A percentile compares a stretch with the other conserved stretches of the same genome.
Conservation (phyloP, 2,113 vertebrate genomes). For the Zonotrichia leucophrys region DNA sequence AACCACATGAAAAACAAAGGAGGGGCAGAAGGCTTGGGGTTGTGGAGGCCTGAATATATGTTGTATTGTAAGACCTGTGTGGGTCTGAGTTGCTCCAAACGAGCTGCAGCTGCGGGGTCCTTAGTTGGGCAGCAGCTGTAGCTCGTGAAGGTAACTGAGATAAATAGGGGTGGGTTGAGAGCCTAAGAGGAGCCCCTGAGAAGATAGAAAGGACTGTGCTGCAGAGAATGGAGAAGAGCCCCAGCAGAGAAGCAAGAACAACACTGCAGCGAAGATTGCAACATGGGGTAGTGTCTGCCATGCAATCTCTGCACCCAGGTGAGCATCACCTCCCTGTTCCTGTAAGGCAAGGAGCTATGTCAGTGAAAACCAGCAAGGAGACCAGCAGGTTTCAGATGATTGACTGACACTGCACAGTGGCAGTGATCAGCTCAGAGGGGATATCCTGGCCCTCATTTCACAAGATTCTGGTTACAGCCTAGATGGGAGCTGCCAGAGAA, state of each 20-base stretch:
- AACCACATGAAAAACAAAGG: neutral
- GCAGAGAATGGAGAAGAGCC: too few species aligned
- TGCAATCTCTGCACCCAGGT: neutral
- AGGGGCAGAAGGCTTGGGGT: neutral
- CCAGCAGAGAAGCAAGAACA: too few species aligned
- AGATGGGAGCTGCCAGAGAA: neutral
- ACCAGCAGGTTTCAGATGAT: neutral
- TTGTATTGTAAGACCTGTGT: too few species aligned
- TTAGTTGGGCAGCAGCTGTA: too few species aligned
- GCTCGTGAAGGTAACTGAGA: too few species aligned
- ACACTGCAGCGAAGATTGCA: too few species aligned
- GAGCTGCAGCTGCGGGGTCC: too few species aligned
- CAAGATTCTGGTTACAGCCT: neutral
- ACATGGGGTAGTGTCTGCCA: neutral
- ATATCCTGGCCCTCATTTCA: neutral
- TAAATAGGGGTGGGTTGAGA: too few species aligned
- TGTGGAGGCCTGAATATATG: too few species aligned
- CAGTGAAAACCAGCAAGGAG: neutral
- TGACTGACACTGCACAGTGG: neutral
- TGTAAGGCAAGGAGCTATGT: neutral
- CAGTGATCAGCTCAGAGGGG: fast-evolving
- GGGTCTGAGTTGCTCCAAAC: too few species aligned
- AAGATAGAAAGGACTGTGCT: too few species aligned
- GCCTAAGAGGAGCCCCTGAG: too few species aligned
- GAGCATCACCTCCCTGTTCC: neutral